Evolutionary conservation across 1,140 invertebrate genomes (phyloP).

Genomic region (Bombus superbus): DNA sequence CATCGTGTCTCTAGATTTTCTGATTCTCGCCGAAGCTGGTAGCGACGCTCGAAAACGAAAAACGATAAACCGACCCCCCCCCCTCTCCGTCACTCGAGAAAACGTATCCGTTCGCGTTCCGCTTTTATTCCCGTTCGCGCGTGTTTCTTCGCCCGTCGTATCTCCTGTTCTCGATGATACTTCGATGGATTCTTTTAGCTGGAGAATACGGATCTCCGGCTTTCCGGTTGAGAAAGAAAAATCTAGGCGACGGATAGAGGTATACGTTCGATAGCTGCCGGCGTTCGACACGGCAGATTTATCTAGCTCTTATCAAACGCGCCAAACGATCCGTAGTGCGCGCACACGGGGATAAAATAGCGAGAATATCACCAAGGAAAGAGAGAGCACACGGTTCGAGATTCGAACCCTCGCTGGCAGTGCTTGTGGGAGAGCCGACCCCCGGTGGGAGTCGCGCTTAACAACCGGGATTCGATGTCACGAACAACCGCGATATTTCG

Average conservation of each 20-base stretch:
- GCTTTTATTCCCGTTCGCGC: not conserved
- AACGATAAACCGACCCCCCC: not conserved
- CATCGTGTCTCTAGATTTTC: not conserved
- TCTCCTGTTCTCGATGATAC: not conserved
- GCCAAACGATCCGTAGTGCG: not conserved
- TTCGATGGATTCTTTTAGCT: not conserved
- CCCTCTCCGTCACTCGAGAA: not conserved
- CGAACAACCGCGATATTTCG: conserved; percentile 16
- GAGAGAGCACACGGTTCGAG: conserved; percentile 28
- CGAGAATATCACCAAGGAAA: conserved; percentile 36
- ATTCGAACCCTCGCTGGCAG: conserved; percentile 48
- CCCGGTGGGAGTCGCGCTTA: not conserved
- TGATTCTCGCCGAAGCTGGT: not conserved
- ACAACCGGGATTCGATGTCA: conserved; percentile 33
- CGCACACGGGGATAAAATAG: not conserved
- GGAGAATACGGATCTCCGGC: not conserved
- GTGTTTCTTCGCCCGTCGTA: not conserved
- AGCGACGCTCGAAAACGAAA: not conserved
- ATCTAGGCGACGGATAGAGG: not conserved
- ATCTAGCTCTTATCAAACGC: conserved; percentile 20
- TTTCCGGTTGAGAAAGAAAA: not conserved
- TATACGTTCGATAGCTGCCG: not conserved
- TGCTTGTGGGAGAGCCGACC: conserved; percentile 31
- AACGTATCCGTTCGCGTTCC: not conserved
- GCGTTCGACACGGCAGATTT: not conserved